Evolutionary conservation across 2,888 invertebrate species (phyloP), one percentile per base, ranked within the genome.

Genomic region (Stenurella melanura): DNA sequence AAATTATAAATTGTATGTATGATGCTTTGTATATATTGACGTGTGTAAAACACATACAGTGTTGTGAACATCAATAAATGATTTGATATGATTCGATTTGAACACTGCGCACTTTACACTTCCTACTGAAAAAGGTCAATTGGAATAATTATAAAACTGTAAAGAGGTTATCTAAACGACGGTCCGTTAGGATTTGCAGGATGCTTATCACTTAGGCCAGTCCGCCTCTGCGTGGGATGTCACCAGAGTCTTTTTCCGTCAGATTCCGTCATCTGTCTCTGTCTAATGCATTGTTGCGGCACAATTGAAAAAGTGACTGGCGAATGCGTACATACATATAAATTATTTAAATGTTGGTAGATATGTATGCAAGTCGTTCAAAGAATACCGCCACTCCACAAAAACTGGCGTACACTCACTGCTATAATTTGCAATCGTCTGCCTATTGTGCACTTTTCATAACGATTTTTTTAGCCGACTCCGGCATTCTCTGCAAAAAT

Each of bases 301-400:
- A 86, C 87, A 86, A 87, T 86, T 87, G 88, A 88, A 88, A 88
- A 88, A 88, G 85, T 88, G 86, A 86, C 85, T 86, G 84, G 83
- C 86, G 86, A 87, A 87, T 87, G 87, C 88, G 88, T 88, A 89
- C 89, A 87, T 88, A 89, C 89, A 88, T 89, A 89, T 89, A 89
- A 89, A 89, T 89, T 89, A 89, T 89, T 89, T 89, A 89, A 89
- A 89, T 89, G 89, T 88, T 88, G 87, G 87, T 86, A 86, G 88
- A 88, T 89, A 88, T 88, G 89, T 89, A 89, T 89, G 89, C 89
- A 89, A 88, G 88, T 88, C 86, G 87, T 85, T 89, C 89, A 89
- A 89, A 89, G 89, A 87, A 87, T 84, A 82, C 88, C 89, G 88
- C 88, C 86, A 84, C 86, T 84, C 81, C 81, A 85, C 88, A 89